Evolutionary conservation across 1,140 invertebrate genomes (phyloP).

Genomic region (Lasaia peninsularis): DNA sequence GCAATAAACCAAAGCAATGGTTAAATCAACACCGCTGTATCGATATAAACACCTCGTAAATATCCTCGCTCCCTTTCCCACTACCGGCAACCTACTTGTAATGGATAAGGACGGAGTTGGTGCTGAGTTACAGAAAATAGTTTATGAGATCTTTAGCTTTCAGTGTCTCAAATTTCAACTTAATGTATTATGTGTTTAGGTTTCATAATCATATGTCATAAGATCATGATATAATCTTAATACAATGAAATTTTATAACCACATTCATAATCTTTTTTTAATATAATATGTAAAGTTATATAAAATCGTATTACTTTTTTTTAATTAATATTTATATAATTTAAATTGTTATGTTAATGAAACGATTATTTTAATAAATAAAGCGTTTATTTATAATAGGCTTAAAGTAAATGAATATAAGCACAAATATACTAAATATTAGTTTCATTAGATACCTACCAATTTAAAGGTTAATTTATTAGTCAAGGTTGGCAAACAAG

Average conservation of each 20-base stretch:
- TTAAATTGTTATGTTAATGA: neutral
- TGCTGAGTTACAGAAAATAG: constrained; percentile 66
- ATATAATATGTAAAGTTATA: constrained; percentile 4
- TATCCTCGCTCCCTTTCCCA: constrained; percentile 47
- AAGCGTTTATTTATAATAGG: too few relatives aligned
- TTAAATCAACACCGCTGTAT: constrained; percentile 73
- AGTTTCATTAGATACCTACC: too few relatives aligned
- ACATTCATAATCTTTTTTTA: constrained; percentile 5
- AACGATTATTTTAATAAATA: too few relatives aligned
- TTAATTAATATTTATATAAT: neutral
- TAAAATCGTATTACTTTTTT: neutral
- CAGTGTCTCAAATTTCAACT: constrained; percentile 24
- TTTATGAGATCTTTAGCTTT: constrained; percentile 55
- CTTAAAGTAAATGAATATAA: too few relatives aligned
- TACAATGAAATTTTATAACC: neutral
- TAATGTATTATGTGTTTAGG: constrained; percentile 18
- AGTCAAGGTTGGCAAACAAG: too few relatives aligned
- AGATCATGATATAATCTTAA: neutral
- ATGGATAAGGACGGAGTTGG: constrained; percentile 35
- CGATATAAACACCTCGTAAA: constrained; percentile 72
- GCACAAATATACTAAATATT: too few relatives aligned
- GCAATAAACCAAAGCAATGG: constrained; percentile 74
- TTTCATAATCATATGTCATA: neutral
- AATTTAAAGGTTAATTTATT: too few relatives aligned
- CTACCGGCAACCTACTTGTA: constrained; percentile 23